A percentile compares a stretch with the other conserved stretches of the same genome.
Conservation (phyloP, 2,113 vertebrate genomes). For the Gracilinanus agilis region DNA sequence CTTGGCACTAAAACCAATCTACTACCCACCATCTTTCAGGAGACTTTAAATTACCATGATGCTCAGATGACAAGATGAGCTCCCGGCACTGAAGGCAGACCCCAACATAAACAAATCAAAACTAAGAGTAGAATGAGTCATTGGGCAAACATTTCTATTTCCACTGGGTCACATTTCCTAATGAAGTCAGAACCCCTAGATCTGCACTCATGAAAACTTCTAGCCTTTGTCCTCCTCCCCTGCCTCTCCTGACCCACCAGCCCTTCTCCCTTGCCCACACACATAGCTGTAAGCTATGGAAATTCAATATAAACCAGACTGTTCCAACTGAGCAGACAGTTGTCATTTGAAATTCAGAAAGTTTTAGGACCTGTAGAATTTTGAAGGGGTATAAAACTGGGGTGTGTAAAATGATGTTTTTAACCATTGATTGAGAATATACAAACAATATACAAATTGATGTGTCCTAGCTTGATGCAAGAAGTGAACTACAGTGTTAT, state of each 20-base stretch:
- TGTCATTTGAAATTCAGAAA: neutral
- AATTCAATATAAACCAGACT: neutral
- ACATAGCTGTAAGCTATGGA: neutral
- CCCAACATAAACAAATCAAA: constrained; percentile 50
- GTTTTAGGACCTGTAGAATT: neutral
- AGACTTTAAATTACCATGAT: constrained; percentile 53
- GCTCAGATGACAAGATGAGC: constrained; percentile 37
- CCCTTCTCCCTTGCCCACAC: too few species aligned
- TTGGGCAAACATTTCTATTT: neutral
- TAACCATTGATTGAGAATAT: neutral
- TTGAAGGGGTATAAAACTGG: neutral
- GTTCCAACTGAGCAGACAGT: neutral
- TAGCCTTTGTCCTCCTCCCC: neutral
- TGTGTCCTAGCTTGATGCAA: neutral
- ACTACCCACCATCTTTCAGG: constrained; percentile 59
- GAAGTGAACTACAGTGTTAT: neutral
- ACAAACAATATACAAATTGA: neutral
- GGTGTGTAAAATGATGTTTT: neutral
- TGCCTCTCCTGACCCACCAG: neutral
- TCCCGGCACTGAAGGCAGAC: neutral
- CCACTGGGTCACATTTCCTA: neutral
- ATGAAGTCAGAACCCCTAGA: neutral
- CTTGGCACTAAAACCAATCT: constrained; percentile 30
- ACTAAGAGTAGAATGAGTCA: constrained; percentile 21
- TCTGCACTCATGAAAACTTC: neutral